Evolutionary conservation across 2,113 vertebrate genomes (phyloP).

Genomic region (Chaetura pelagica): DNA sequence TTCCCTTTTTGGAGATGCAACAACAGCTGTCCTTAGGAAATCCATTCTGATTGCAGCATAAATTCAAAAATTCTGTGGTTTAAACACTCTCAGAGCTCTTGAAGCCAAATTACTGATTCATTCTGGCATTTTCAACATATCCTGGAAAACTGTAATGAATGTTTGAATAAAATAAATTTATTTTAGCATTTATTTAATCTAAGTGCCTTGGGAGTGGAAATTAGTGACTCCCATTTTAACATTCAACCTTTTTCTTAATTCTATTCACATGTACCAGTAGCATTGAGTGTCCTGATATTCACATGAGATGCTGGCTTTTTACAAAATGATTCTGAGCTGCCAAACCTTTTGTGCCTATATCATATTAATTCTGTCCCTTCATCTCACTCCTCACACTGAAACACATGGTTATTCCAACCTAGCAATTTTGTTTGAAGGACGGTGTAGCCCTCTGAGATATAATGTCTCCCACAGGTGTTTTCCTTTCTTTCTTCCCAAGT

Average conservation of each 20-base stretch:
- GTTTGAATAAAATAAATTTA: background rate
- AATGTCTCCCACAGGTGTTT: background rate
- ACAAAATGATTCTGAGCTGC: background rate
- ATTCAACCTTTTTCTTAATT: background rate
- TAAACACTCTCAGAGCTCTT: background rate
- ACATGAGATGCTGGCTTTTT: background rate
- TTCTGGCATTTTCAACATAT: background rate
- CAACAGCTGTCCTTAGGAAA: background rate
- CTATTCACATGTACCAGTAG: constrained; percentile 17
- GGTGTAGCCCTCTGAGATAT: background rate
- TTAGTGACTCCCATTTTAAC: background rate
- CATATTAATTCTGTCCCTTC: background rate
- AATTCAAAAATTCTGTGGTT: background rate
- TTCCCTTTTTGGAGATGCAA: background rate
- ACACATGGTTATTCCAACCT: background rate
- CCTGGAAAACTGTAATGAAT: background rate
- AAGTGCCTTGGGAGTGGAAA: background rate
- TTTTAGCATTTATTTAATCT: constrained; percentile 3
- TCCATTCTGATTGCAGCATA: background rate
- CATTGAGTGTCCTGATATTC: background rate
- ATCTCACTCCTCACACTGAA: background rate
- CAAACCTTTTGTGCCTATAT: background rate
- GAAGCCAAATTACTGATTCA: background rate
- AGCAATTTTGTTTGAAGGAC: background rate
- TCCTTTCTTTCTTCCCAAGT: background rate